phyloP scores from a whole-genome alignment of 1,140 invertebrate species.

The Eubasilissa regina region DNA sequence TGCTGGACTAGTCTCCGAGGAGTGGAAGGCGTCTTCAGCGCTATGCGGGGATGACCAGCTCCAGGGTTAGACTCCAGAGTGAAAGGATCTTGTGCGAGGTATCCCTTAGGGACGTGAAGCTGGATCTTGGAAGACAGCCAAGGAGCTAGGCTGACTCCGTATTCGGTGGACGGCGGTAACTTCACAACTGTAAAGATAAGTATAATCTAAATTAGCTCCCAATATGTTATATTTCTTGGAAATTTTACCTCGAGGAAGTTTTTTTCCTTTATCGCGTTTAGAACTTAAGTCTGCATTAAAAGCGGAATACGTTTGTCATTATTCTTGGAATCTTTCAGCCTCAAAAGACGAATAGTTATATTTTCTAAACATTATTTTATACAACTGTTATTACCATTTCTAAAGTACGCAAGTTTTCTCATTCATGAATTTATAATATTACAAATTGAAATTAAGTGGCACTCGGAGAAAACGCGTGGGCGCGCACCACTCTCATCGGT shows the following conservation, averaged over 20 bases:
- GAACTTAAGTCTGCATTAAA: neutral
- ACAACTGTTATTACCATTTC: no score
- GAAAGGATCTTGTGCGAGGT: no score
- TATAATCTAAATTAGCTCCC: neutral
- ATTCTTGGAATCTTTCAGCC: neutral
- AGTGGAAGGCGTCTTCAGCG: constrained; percentile 2
- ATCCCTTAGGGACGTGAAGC: constrained; percentile 35
- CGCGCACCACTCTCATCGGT: no score
- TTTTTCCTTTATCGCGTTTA: no score
- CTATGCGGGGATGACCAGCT: neutral
- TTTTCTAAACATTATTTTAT: no score
- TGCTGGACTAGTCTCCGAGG: neutral
- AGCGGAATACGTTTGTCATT: neutral
- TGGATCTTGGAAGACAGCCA: constrained; percentile 45
- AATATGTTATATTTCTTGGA: neutral
- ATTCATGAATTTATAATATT: no score
- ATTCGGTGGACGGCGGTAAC: constrained; percentile 16
- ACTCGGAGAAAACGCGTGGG: no score
- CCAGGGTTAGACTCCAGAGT: neutral
- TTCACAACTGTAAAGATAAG: constrained; percentile 39
- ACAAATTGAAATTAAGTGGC: no score
- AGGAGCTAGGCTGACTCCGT: neutral
- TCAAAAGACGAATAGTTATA: no score
- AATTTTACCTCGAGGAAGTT: no score
- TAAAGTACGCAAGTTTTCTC: no score